A percentile compares a stretch with the other conserved stretches of the same genome.
Conservation (phyloP, 2,797 vertebrate genomes). For the Enteromius afrohamiltoni region DNA sequence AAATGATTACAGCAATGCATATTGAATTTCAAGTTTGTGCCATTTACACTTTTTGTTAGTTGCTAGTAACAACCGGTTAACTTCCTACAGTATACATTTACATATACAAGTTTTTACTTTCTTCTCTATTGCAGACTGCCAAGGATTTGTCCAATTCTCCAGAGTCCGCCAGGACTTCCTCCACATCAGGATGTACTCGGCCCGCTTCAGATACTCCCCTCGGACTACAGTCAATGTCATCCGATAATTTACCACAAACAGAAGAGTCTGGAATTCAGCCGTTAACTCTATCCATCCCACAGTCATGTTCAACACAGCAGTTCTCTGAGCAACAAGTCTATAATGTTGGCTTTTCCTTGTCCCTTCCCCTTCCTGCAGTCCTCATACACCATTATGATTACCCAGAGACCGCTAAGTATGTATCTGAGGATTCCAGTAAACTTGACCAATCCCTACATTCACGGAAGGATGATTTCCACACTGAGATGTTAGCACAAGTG, state of each 20-base stretch:
- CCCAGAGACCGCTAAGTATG: neutral
- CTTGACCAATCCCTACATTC: conserved; percentile 16
- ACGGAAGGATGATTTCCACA: conserved; percentile 30
- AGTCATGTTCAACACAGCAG: conserved; percentile 59
- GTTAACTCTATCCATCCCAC: conserved; percentile 57
- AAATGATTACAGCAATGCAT: neutral
- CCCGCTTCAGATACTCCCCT: conserved; percentile 60
- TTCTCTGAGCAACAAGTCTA: neutral
- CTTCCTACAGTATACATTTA: neutral
- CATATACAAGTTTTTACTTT: conserved; percentile 35
- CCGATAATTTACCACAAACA: conserved; percentile 53
- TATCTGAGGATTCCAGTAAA: conserved; percentile 21
- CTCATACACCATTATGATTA: neutral
- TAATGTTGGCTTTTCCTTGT: conserved; percentile 24
- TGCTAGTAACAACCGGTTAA: neutral
- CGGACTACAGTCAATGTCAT: conserved; percentile 61
- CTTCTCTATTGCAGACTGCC: conserved; percentile 69
- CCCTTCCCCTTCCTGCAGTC: neutral
- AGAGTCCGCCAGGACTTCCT: conserved; percentile 62
- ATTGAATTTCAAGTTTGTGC: conserved; percentile 11
- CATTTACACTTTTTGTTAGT: conserved; percentile 1
- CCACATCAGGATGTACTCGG: conserved; percentile 61
- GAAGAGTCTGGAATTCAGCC: conserved; percentile 56
- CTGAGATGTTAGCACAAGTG: conserved; percentile 38
- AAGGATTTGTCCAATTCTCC: conserved; percentile 60